phyloP scores from a whole-genome alignment of 2,888 invertebrate species.

The Athalia cordata region DNA sequence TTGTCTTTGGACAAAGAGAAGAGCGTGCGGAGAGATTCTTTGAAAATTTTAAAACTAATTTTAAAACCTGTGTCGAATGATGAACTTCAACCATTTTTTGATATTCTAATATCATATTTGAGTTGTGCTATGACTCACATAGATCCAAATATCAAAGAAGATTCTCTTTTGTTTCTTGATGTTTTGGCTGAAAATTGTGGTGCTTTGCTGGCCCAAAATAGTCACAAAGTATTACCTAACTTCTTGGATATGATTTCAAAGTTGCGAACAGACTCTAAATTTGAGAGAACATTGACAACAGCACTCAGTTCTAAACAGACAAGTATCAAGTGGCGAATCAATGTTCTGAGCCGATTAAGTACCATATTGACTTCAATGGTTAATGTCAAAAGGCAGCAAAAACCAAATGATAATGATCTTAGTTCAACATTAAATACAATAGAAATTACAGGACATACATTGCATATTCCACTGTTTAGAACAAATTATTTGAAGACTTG shows the following conservation, averaged over 20 bases:
- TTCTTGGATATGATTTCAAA: conserved; percentile 91
- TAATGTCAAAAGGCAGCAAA: conserved; percentile 54
- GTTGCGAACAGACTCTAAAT: conserved; percentile 78
- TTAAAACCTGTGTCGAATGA: conserved; percentile 72
- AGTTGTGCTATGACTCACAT: conserved; percentile 95
- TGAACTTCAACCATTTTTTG: conserved; percentile 84
- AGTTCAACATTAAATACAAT: conserved; percentile 46
- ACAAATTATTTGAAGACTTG: conserved; percentile 52
- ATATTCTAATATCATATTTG: conserved; percentile 85
- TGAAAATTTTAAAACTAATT: conserved; percentile 77
- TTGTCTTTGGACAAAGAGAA: conserved; percentile 85
- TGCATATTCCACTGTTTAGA: conserved; percentile 57
- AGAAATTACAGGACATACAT: conserved; percentile 51
- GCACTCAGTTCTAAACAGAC: conserved; percentile 84
- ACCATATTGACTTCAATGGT: conserved; percentile 76
- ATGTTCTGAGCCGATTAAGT: conserved; percentile 83
- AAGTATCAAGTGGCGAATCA: conserved; percentile 86
- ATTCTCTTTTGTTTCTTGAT: conserved; percentile 87
- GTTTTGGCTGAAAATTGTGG: conserved; percentile 83
- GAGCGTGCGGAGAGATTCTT: conserved; percentile 76
- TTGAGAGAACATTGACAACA: conserved; percentile 81
- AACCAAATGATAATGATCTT: conserved; percentile 18
- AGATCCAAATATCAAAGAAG: conserved; percentile 86
- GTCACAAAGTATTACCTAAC: conserved; percentile 84
- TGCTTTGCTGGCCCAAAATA: conserved; percentile 79